Percentiles rank a stretch among this genome's conserved stretches.
Conservation (phyloP, 2,797 vertebrate genomes). For the Psittacula echo region DNA sequence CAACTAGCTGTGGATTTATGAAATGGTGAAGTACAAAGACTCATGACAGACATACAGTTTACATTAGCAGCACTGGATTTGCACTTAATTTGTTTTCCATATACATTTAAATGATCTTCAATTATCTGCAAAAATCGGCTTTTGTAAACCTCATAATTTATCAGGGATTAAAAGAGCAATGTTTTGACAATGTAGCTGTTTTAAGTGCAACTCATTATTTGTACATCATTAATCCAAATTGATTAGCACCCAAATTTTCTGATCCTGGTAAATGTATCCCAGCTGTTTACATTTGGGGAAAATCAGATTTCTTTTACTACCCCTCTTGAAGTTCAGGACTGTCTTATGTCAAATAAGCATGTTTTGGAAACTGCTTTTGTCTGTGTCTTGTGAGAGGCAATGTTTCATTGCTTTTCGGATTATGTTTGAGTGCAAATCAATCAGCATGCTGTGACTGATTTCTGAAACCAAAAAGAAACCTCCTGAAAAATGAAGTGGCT, state of each 20-base stretch:
- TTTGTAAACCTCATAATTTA: conserved; percentile 80
- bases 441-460: conserved; percentile 20
- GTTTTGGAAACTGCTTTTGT: conserved; percentile 31
- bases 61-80: conserved; percentile 66
- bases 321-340: conserved; percentile 41
- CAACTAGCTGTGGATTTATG: conserved; percentile 58
- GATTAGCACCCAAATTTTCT: conserved; percentile 66
- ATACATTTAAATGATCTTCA: conserved; percentile 73
- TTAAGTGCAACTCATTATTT: conserved; percentile 74
- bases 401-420: conserved; percentile 55
- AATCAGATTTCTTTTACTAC: conserved; percentile 47
- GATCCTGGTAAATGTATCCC: conserved; percentile 42
- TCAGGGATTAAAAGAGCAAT: conserved; percentile 74
- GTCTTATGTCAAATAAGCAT: conserved; percentile 55
- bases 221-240: conserved; percentile 72
- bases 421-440: conserved; percentile 48
- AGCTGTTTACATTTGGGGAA: conserved; percentile 66
- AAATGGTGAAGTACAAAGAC: conserved; percentile 60
- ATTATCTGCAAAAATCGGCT: conserved; percentile 70
- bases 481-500: conserved; percentile 21
- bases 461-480: conserved; percentile 34
- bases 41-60: conserved; percentile 55
- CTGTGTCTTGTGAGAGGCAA: conserved; percentile 12
- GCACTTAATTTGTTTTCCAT: conserved; percentile 69
- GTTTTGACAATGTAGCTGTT: conserved; percentile 79